Evolutionary conservation across 37 sponge, comb jelly and placozoan genomes (phyloP).

Genomic region (Lycopodina hypogea): DNA sequence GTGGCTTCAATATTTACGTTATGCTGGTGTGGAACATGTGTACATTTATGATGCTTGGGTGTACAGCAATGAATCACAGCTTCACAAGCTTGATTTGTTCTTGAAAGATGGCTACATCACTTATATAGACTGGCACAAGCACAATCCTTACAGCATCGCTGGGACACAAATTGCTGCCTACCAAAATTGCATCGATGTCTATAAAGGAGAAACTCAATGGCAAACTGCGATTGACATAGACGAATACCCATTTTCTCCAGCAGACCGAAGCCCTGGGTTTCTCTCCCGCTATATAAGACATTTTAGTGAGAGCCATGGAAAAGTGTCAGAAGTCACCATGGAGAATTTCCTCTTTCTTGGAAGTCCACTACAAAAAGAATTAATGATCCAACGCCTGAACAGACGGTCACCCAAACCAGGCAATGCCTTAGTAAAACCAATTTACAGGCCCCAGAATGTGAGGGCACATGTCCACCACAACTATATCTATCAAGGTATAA

Average conservation of each 20-base stretch:
- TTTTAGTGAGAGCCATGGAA: slow-evolving; percentile 19
- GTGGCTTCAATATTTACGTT: slow-evolving; percentile 67
- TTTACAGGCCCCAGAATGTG: slow-evolving; percentile 53
- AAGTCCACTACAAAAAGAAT: slow-evolving; percentile 21
- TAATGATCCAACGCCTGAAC: slow-evolving; percentile 50
- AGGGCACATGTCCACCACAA: slow-evolving; percentile 65
- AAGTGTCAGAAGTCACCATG: slow-evolving; percentile 60
- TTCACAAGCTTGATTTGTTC: slow-evolving; percentile 3
- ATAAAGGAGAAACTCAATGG: slow-evolving; percentile 49
- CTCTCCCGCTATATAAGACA: slow-evolving; percentile 41
- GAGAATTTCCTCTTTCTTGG: slow-evolving; percentile 70
- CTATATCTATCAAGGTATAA: slow-evolving; percentile 4
- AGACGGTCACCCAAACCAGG: slow-evolving; percentile 47
- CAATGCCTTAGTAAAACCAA: slow-evolving; percentile 71
- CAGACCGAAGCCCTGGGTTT: slow-evolving; percentile 60
- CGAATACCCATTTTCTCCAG: slow-evolving; percentile 72
- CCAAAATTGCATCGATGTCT: slow-evolving; percentile 61
- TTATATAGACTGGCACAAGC: slow-evolving; percentile 64
- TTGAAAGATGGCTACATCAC: slow-evolving; percentile 50
- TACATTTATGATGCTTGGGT: slow-evolving; percentile 75
- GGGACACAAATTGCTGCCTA: slow-evolving; percentile 68
- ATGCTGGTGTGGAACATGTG: slow-evolving; percentile 78
- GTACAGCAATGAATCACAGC: slow-evolving; percentile 42
- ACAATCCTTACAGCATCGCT: slow-evolving; percentile 50
- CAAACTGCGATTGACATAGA: slow-evolving; percentile 78